Base-by-base conservation (phyloP, 1,140 invertebrate genomes). In the Scaptomyza graminum region DNA sequence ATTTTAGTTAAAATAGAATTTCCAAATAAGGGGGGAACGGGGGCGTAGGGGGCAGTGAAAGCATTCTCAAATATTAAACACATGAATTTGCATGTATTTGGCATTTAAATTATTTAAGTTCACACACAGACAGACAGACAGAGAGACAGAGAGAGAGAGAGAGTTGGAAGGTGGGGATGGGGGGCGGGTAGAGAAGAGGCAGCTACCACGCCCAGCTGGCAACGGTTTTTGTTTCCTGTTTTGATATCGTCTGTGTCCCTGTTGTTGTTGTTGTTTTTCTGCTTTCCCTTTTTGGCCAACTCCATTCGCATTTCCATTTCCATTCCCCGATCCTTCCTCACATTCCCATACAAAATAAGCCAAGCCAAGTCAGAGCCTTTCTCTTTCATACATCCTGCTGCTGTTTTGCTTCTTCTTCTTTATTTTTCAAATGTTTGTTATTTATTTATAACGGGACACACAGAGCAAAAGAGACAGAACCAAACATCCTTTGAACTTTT, bases 81-180 rank as follows among this genome's bases (percentile, higher is more conserved):
- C 82, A 69, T 70, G 75, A 79, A 78, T 78, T 85, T 83, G 70
- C 85, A 69, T 87, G 74, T 78, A 88, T 87, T 79, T 72, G 70
- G 71, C 82, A 88, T 82, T 82, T 87, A 87, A 87, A 87, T 87
- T 87, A 82, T 87, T 87, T 88, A 87, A 87, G 82, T 88, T 87
- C 75, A 87, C 82, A 85, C 41, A 76, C 70, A 59, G 25, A 77
- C 16, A 50, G 43, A 54, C 34, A 43, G 18, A 49, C 25, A n/a
- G 9, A 18, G 25, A 60, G 18, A 62, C 47, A 46, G 31, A 70
- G 22, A 39, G 37, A 39, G 11, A 39, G 37, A 39, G 11, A 39
- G 37, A 41, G 37, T n/a, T n/a, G n/a, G n/a, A n/a, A n/a, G n/a
- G n/a, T n/a, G n/a, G n/a, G n/a, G n/a, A n/a, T n/a, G n/a, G n/a